Conservation (phyloP, 2,113 vertebrate genomes). For the Muntiacus reevesi region DNA sequence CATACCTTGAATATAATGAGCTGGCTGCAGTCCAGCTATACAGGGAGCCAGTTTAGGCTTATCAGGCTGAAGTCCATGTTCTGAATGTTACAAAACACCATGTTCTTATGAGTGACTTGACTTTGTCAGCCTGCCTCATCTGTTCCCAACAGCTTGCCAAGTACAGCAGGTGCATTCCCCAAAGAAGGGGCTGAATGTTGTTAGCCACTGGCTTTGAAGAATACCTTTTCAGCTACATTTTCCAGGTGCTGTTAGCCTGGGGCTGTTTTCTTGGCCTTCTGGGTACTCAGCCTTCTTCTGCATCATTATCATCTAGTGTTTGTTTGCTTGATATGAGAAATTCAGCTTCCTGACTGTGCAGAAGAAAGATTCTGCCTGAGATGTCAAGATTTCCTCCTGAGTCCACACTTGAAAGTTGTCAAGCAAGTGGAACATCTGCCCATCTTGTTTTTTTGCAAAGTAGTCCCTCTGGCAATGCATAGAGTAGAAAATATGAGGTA, state of each 20-base stretch:
- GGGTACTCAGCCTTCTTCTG: not conserved
- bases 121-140: not conserved
- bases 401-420: not conserved
- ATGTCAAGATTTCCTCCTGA: not conserved
- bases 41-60: not conserved
- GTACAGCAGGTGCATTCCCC: not conserved
- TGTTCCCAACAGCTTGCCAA: conserved; percentile 1
- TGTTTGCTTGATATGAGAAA: not conserved
- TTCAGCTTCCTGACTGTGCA: not conserved
- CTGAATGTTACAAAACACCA: not conserved
- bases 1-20: not conserved
- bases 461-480: not conserved
- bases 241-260: not conserved
- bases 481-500: not conserved
- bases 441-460: not conserved
- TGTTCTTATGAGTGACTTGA: not conserved
- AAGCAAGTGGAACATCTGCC: not conserved
- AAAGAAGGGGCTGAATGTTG: not conserved
- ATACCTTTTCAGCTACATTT: not conserved
- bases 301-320: not conserved
- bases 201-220: not conserved
- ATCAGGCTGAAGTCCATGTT: not conserved
- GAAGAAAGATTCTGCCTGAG: not conserved
- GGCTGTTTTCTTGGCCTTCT: not conserved
- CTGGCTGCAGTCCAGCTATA: not conserved